Evolutionary conservation across 1,140 invertebrate species (phyloP), one percentile per base, ranked within the genome.

Genomic region (Scaptomyza pallida): DNA sequence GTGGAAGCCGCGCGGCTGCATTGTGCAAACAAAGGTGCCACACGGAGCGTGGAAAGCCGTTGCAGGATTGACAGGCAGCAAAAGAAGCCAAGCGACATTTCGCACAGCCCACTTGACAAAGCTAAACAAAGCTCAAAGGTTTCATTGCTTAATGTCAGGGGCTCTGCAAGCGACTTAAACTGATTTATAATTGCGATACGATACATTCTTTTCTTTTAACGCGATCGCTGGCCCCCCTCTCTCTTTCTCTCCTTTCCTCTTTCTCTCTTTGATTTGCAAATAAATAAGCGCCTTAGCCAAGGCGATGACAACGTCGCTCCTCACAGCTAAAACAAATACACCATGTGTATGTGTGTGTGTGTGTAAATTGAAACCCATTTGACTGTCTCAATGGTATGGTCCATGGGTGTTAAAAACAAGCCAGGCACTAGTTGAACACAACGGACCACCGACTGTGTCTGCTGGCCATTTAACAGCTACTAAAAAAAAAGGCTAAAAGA

Each of bases 81-180:
- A n/a, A n/a, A 45, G 62, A 10, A 35, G 33, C 10, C 33, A 35
- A 10, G 6, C 13, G 56, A 48, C 48, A 12, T 56, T 54, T 37
- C 17, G 65, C 45, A n/a, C 55, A 45, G 68, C 80, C 79, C 79
- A 80, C 81, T 83, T 86, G 80, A 86, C 80, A 83, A 80, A 85
- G 76, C 77, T 64, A 85, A 80, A 85, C 73, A 85, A 64, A 86
- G 81, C 81, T 86, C 81, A 81, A 88, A 82, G 82, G 81, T 86
- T 82, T 88, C 82, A 86, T 86, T 86, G 81, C 81, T 85, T 85
- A 85, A 86, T 85, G 81, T 85, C 81, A 85, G 64, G 77, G 70
- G 69, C 78, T 75, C 81, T 19, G 44, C 47, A 43, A 40, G 51
- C 47, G 75, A 76, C 74, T 85, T 85, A 81, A 85, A 85, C 81